Evolutionary conservation across 2,888 invertebrate species (phyloP), one percentile per base, ranked within the genome.

Genomic region (Julus scanicus): DNA sequence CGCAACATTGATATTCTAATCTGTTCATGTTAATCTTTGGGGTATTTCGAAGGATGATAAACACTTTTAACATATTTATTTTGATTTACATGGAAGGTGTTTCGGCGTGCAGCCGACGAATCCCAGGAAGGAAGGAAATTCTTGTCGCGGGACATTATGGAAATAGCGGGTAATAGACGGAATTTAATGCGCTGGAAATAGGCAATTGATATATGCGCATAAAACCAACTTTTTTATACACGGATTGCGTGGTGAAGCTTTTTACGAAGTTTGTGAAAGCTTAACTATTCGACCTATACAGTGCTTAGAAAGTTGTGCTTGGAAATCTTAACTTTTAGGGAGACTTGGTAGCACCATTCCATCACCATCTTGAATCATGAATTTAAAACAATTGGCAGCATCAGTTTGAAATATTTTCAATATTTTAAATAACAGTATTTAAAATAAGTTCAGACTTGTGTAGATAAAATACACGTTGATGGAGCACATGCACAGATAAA

Each of bases 1-100:
- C 84, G 40, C 37, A 40, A 84, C 40, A 84, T 84, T 40, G 84
- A 84, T 84, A 84, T 37, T 84, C 84, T 84, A 84, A 84, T 84
- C 84, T 84, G 37, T 39, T 57, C 11, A 37, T 84, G 84, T 84
- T 84, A 84, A 84, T 84, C 84, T 84, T 84, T 84, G 40, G 84
- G 84, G 84, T 84, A 84, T 84, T 84, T 84, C 29, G 17, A 84
- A 84, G 40, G 37, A 84, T 84, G 84, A 84, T 84, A 37, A 39
- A 84, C 84, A 84, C 84, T 39, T 39, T 84, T n/a, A 37, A 84
- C 84, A 17, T 40, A 39, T 37, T 84, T 37, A 84, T 84, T 84
- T 57, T 57, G 48, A 80, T 80, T 80, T 37, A 20, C 29, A 84
- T 84, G 57, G 17, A 57, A 57, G 57, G 57, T 57, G 57, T 84